Percentiles rank a stretch among this genome's conserved stretches.
Evolutionary conservation across 1,140 invertebrate species (phyloP).

Genomic region (Coelopa frigida): DNA sequence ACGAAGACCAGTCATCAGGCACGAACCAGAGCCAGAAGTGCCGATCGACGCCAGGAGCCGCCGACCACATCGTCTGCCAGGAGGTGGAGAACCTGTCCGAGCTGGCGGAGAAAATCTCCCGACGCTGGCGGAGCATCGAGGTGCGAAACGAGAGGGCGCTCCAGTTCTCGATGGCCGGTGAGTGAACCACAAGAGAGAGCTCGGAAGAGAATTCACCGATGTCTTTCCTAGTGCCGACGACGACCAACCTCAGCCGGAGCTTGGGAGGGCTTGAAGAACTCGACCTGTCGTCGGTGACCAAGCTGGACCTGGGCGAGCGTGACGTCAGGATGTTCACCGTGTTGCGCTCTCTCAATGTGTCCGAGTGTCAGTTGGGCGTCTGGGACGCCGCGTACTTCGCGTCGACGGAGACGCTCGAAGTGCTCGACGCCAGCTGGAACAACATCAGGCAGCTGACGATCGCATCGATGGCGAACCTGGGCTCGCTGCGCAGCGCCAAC

Average conservation of each 20-base stretch:
- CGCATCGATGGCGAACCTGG: conserved; percentile 20
- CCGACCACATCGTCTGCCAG: neutral
- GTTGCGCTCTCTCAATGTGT: conserved; percentile 27
- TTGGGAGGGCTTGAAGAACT: conserved; percentile 6
- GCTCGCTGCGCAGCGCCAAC: conserved; percentile 28
- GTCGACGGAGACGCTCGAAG: conserved; percentile 18
- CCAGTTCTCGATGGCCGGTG: too few relatives aligned
- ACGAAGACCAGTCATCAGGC: too few relatives aligned
- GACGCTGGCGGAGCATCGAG: conserved; percentile 21
- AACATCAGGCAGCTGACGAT: conserved; percentile 19
- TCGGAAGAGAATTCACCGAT: too few relatives aligned
- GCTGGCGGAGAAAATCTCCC: conserved; percentile 16
- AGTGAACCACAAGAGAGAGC: too few relatives aligned
- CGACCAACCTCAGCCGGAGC: neutral
- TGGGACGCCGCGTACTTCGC: conserved; percentile 22
- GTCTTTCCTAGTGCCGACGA: too few relatives aligned
- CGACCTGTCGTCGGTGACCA: conserved; percentile 12
- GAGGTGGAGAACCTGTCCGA: conserved; percentile 6
- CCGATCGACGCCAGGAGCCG: neutral
- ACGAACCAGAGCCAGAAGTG: too few relatives aligned
- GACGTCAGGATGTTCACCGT: conserved; percentile 24
- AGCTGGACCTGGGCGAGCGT: conserved; percentile 15
- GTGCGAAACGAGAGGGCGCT: conserved; percentile 9
- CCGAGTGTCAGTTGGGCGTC: conserved; percentile 16
- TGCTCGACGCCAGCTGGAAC: conserved; percentile 34